Conservation (phyloP, 2,888 invertebrate species). For the Ophion ellenae region DNA sequence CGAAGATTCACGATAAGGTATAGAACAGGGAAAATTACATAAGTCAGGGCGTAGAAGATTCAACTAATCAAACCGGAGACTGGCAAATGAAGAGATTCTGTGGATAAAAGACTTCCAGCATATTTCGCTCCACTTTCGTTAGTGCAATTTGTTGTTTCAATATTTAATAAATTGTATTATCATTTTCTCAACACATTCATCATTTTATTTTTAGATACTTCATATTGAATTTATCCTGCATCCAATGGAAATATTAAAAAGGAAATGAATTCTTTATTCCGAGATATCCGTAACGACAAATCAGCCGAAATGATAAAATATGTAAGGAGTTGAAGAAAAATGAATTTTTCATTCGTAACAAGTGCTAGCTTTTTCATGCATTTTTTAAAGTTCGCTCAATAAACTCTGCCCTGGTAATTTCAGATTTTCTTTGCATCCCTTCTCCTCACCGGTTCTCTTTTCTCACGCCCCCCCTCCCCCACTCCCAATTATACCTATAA, state of each 20-base stretch:
- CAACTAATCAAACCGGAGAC: background rate
- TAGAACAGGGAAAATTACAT: background rate
- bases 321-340: too few relatives aligned
- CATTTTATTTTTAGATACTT: too few relatives aligned
- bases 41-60: background rate
- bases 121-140: background rate
- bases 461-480: background rate
- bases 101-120: background rate
- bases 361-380: too few relatives aligned
- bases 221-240: too few relatives aligned
- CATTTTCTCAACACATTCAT: too few relatives aligned
- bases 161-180: too few relatives aligned
- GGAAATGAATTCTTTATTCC: too few relatives aligned
- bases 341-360: too few relatives aligned
- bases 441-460: background rate
- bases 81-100: background rate
- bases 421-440: slow-evolving; percentile 13
- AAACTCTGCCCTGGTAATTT: background rate
- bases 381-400: too few relatives aligned
- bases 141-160: background rate
- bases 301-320: too few relatives aligned
- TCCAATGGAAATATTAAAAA: too few relatives aligned
- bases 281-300: too few relatives aligned
- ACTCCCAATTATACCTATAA: background rate
- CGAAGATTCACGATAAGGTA: slow-evolving; percentile 24